Conservation (phyloP, 1,140 invertebrate genomes). For the Drosophila rufa region DNA sequence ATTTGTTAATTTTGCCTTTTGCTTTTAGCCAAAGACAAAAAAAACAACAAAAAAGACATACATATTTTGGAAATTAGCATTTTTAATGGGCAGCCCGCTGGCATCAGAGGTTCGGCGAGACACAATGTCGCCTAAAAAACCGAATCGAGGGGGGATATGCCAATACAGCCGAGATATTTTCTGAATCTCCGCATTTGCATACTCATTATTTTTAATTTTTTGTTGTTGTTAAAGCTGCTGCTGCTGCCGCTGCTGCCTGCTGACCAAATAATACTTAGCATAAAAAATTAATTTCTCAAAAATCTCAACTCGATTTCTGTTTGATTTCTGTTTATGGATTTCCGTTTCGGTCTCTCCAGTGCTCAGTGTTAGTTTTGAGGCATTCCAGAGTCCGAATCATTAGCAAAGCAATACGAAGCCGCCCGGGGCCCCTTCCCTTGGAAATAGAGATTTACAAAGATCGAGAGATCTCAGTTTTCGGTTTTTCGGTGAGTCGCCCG, state of each 20-base stretch:
- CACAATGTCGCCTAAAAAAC: constrained; percentile 71
- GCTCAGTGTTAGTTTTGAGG: constrained; percentile 8
- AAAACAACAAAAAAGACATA: constrained; percentile 9
- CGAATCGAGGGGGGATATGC: constrained; percentile 12
- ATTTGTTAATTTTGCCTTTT: constrained; percentile 66
- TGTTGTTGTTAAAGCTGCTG: not conserved
- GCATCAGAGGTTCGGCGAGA: constrained; percentile 49
- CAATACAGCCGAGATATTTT: not conserved
- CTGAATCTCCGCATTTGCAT: constrained; percentile 38
- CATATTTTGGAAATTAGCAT: constrained; percentile 69
- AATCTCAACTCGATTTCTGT: constrained; percentile 12
- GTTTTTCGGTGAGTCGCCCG: constrained; percentile 27
- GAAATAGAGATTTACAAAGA: not conserved
- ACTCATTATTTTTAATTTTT: constrained; percentile 23
- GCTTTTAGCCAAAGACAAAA: constrained; percentile 12
- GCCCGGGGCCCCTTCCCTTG: not conserved
- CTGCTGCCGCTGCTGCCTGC: constrained; percentile 13
- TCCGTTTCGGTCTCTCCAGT: not conserved
- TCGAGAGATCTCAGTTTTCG: not conserved
- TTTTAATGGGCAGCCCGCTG: constrained; percentile 69
- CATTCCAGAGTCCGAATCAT: constrained; percentile 59
- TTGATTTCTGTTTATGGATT: constrained; percentile 34
- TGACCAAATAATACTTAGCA: constrained; percentile 56
- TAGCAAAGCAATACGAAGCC: constrained; percentile 37
- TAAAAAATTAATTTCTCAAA: constrained; percentile 74